Base-by-base conservation (phyloP, 2,888 invertebrate genomes). In the Lissocephala sabroskyi region DNA sequence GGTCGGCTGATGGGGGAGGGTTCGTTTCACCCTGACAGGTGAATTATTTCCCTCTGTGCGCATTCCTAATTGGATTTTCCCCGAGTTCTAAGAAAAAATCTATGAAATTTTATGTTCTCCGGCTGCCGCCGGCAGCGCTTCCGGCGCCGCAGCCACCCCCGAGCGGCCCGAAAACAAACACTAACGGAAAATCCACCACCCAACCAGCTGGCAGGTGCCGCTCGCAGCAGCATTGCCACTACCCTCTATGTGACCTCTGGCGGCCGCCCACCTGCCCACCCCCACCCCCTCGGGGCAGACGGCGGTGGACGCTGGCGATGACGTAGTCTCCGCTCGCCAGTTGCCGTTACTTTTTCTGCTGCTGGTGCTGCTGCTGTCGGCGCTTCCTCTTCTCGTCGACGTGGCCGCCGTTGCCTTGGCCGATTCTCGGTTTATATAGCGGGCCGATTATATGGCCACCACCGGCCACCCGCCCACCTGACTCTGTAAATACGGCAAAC, bases 41-140 rank as follows among this genome's bases (percentile, higher is more conserved):
- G 80, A 78, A 73, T 66, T 80, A 68, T 77, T 79, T 79, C 76
- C 65, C 73, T 73, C 65, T 62, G 56, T 59, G 73, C 53, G 61
- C 66, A 68, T 73, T 73, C 71, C 80, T 70, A 80, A 80, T 80
- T 80, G 80, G 80, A 80, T 80, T 80, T 80, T 77, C 79, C 68
- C 66, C 47, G 47, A 64, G 73, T 79, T 81, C 82, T 80, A 79
- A 80, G 80, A 80, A 81, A 82, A 80, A 80, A 74, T 74, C 77
- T 74, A 74, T 74, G 75, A 75, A 77, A 65, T 65, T 65, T 67
- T 53, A 52, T 51, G 51, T 56, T 58, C 23, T 23, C 23, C 7
- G 4, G 7, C 7, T 3, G 4, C 7, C 23, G 7, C 23, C 23
- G 7, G 7, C n/a, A 23, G 23, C 23, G 3, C 4, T 5, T 5